phyloP scores from a whole-genome alignment of 1,140 invertebrate species.

The Leucophenga varia region DNA sequence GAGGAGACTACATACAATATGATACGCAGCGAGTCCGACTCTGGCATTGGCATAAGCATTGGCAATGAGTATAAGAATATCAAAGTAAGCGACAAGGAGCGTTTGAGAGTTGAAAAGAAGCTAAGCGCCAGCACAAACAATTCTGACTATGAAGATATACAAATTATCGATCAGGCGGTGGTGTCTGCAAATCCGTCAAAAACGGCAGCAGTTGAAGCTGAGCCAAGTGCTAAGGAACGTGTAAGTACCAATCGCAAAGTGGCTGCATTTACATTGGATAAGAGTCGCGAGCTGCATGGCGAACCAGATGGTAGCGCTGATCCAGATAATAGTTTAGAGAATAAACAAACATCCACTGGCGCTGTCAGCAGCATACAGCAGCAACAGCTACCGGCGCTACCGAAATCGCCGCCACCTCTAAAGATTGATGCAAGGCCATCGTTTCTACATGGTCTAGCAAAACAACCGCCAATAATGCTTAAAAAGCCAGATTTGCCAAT shows the following conservation, averaged over 20 bases:
- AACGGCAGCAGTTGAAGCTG: no score
- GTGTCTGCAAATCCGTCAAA: no score
- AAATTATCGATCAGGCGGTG: slow-evolving; percentile 43
- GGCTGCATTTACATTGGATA: slow-evolving; percentile 53
- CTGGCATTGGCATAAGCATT: slow-evolving; percentile 52
- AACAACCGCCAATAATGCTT: slow-evolving; percentile 24
- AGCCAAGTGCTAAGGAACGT: not conserved
- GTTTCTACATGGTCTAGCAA: slow-evolving; percentile 67
- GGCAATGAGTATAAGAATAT: slow-evolving; percentile 50
- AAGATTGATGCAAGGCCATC: slow-evolving; percentile 66
- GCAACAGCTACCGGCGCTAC: slow-evolving; percentile 62
- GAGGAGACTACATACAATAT: slow-evolving; percentile 55
- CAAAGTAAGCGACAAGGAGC: slow-evolving; percentile 15
- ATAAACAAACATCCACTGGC: slow-evolving; percentile 20
- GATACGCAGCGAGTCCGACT: slow-evolving; percentile 56
- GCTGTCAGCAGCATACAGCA: slow-evolving; percentile 15
- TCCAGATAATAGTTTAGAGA: slow-evolving; percentile 64
- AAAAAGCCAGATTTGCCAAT: slow-evolving; percentile 68
- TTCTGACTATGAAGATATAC: slow-evolving; percentile 55
- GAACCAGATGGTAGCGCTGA: slow-evolving; percentile 80
- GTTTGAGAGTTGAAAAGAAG: slow-evolving; percentile 37
- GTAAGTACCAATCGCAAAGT: not conserved
- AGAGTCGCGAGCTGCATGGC: slow-evolving; percentile 73
- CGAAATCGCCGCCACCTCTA: slow-evolving; percentile 61
- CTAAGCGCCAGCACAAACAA: slow-evolving; percentile 51